phyloP scores from a whole-genome alignment of 2,888 invertebrate genomes.

The Perdita meconis region DNA sequence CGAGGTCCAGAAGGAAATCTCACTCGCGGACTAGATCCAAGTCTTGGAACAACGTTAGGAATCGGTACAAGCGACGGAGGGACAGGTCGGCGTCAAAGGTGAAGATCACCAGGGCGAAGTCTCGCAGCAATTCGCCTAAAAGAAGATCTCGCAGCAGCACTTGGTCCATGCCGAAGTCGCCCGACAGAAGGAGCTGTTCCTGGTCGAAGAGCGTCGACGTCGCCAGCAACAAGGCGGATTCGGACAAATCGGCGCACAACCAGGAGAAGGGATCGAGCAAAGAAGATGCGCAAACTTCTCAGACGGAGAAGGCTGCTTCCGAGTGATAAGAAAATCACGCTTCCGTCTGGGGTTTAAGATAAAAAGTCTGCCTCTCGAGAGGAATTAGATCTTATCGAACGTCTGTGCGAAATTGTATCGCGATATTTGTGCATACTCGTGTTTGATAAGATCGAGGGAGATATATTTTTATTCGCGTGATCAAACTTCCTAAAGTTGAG shows the following conservation, averaged over 20 bases:
- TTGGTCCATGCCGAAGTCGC: slow-evolving; percentile 87
- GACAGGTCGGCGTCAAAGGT: slow-evolving; percentile 73
- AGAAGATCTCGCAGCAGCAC: slow-evolving; percentile 85
- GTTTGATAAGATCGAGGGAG: neutral
- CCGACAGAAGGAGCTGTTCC: slow-evolving; percentile 83
- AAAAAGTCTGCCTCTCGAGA: neutral
- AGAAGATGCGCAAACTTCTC: slow-evolving; percentile 37
- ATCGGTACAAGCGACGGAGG: slow-evolving; percentile 67
- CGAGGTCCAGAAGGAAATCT: slow-evolving; percentile 72
- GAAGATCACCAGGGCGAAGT: slow-evolving; percentile 77
- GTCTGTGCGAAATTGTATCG: slow-evolving; percentile 4
- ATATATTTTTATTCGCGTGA: slow-evolving; percentile 44
- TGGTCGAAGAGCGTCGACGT: slow-evolving; percentile 85
- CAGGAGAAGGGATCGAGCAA: slow-evolving; percentile 25
- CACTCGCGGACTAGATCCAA: slow-evolving; percentile 71
- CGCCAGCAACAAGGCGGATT: slow-evolving; percentile 31
- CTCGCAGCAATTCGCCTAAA: slow-evolving; percentile 67
- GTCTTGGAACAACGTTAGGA: slow-evolving; percentile 68
- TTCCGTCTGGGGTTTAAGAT: slow-evolving; percentile 25
- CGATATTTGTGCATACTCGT: neutral
- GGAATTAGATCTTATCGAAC: neutral
- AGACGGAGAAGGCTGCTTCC: slow-evolving; percentile 59
- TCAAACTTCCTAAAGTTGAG: slow-evolving; percentile 22
- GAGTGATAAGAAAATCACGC: slow-evolving; percentile 49
- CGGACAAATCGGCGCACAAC: neutral